phyloP scores from a whole-genome alignment of 2,888 invertebrate species.

The Drosophila monieri region DNA sequence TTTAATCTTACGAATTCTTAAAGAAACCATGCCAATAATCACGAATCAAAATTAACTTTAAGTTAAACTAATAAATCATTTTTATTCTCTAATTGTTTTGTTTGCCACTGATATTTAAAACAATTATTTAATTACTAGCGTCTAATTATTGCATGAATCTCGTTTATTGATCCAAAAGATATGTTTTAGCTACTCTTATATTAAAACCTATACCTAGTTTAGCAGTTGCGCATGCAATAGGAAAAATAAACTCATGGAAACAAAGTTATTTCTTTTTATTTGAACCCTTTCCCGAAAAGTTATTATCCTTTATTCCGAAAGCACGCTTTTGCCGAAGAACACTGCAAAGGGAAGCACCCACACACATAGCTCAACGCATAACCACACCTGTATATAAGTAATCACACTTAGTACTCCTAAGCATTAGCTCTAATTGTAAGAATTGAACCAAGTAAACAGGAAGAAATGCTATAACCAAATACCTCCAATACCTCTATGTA shows the following conservation, averaged over 20 bases:
- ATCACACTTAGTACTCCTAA: slow-evolving; percentile 6
- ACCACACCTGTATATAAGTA: slow-evolving; percentile 9
- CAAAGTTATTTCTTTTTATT: slow-evolving; percentile 20
- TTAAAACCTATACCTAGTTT: slow-evolving; percentile 50
- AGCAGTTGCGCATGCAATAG: slow-evolving; percentile 12
- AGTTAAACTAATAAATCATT: slow-evolving; percentile 66
- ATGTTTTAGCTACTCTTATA: slow-evolving; percentile 43
- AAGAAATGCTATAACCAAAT: slow-evolving; percentile 83
- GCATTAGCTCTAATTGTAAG: slow-evolving; percentile 48
- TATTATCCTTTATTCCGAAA: background rate
- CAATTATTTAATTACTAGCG: slow-evolving; percentile 57
- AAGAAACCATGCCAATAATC: slow-evolving; percentile 64
- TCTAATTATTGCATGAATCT: slow-evolving; percentile 55
- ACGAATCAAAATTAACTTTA: slow-evolving; percentile 83
- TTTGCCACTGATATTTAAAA: slow-evolving; percentile 53
- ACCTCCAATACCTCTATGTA: slow-evolving; percentile 83
- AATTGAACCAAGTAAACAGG: slow-evolving; percentile 78
- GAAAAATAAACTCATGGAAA: slow-evolving; percentile 41
- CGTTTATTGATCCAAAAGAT: slow-evolving; percentile 54
- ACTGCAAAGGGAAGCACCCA: too few species aligned
- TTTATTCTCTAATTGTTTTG: slow-evolving; percentile 67
- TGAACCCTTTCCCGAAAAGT: background rate
- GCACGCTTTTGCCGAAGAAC: background rate
- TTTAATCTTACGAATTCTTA: slow-evolving; percentile 66
- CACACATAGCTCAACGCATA: slow-evolving; percentile 33